Evolutionary conservation across 2,797 vertebrate species (phyloP), one percentile per base, ranked within the genome.

Genomic region (Oceanodroma leucorhoa): DNA sequence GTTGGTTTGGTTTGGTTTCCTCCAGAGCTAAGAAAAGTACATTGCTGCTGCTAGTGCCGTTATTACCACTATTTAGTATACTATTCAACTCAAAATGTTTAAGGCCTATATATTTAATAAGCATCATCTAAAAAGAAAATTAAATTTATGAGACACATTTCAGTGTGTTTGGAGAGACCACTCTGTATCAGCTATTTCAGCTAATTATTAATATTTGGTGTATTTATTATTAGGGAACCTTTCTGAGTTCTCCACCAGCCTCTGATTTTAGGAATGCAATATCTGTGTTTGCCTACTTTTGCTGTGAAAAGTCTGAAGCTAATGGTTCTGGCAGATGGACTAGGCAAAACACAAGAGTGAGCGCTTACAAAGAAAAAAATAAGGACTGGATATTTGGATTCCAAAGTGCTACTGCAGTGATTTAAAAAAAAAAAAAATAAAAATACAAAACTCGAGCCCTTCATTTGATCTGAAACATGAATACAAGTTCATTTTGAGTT

Each of bases 401-500:
- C 69, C 43, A 45, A 94, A 89, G 81, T 80, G 54, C 75, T 79
- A 94, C 75, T 29, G 11, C 48, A 84, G 48, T 77, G 77, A 94
- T 95, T 91, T 93, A 94, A 94, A 96, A 86, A 29, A 81, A 92
- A 83, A 94, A 85, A 94, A 94, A 96, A 86, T 26, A 81, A 92
- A 83, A 94, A 85, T 3, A 24, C 48, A 72, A 78, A 94, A 45
- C 34, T 41, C 1, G 14, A 83, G 57, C 46, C 67, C 65, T 93
- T 85, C 80, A 92, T 95, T 96, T 97, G 82, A 93, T 95, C 92
- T 91, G 90, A 94, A 96, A 92, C 69, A 65, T 71, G 76, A 96
- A 95, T 76, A 93, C 79, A 90, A 83, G 94, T 95, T 95, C 93
- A 96, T 84, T 94, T 95, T 75, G 82, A 94, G 81, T 96, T 95